phyloP scores from a whole-genome alignment of 2,797 vertebrate species.

The Pipistrellus nathusii region DNA sequence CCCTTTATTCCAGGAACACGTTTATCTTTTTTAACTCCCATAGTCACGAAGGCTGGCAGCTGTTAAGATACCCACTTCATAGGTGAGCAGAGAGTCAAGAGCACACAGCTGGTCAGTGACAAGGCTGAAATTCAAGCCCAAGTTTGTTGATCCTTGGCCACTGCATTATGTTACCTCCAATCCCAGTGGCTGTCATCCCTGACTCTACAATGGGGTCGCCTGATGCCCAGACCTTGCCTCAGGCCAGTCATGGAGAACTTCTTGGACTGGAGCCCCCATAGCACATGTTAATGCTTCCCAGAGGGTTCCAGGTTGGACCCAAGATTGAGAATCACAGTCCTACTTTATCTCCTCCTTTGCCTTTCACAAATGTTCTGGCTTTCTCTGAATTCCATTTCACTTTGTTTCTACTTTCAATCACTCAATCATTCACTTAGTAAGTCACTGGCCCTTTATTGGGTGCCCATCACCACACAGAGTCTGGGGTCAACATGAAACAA shows the following conservation, averaged over 20 bases:
- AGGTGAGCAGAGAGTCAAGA: neutral
- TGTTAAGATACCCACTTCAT: neutral
- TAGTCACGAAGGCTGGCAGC: neutral
- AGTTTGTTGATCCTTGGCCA: neutral
- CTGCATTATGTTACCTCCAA: neutral
- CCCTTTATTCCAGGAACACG: neutral
- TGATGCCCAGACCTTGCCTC: neutral
- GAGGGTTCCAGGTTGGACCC: neutral
- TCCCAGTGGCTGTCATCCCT: neutral
- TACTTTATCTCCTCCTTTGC: neutral
- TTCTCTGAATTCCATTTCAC: neutral
- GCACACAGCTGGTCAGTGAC: neutral
- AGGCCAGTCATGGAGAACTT: neutral
- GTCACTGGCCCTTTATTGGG: neutral
- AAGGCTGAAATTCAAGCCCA: neutral
- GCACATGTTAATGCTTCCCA: neutral
- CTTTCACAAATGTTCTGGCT: neutral
- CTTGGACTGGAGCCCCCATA: neutral
- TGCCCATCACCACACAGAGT: neutral
- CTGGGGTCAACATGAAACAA: neutral
- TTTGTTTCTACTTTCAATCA: neutral
- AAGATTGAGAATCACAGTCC: neutral
- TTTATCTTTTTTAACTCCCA: neutral
- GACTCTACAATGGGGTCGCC: neutral
- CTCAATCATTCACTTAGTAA: neutral